Evolutionary conservation across 2,888 invertebrate species (phyloP), one percentile per base, ranked within the genome.

Genomic region (Selenia dentaria): DNA sequence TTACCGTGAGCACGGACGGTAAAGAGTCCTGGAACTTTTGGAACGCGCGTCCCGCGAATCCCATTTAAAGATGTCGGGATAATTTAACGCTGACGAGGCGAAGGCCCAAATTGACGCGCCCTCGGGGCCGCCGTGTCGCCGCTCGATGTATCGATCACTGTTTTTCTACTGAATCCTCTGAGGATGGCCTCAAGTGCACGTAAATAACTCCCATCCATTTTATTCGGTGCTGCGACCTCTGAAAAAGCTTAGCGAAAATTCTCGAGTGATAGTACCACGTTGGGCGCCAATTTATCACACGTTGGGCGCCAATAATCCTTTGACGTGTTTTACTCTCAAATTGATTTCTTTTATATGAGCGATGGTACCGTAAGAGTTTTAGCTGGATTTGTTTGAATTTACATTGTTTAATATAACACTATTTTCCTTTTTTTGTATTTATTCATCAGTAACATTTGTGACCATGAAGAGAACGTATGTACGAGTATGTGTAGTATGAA

Each of bases 11-110:
- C 67, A 70, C 71, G 73, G 70, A 71, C 65, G 71, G 64, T 54
- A 66, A 70, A 70, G 68, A 75, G 76, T 68, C 67, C 67, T 70
- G 73, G 78, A 75, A 70, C 73, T 71, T 70, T 56, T 46, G 68
- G 83, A 77, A 74, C 84, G 75, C 74, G 73, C 74, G 75, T 74
- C 75, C 77, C 88, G 87, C 87, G 86, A 80, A 84, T 85, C 84
- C 88, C 88, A 88, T 87, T 89, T 88, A 86, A 88, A 89, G 88
- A 88, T 79, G 89, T 87, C 86, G 79, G 82, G 85, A 86, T 86
- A 88, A 87, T 89, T 89, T 86, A 83, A 81, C 83, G 86, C 88
- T 88, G 89, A 87, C 86, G 85, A 83, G 76, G 79, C 81, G 74
- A 63, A 76, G 83, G 80, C 40, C 82, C 79, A 79, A 87, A 86